These are phyloP conservation scores for Oligia latruncula DNA, from an alignment of 2,888 invertebrate genomes.

Conservation along the genomic window DNA sequence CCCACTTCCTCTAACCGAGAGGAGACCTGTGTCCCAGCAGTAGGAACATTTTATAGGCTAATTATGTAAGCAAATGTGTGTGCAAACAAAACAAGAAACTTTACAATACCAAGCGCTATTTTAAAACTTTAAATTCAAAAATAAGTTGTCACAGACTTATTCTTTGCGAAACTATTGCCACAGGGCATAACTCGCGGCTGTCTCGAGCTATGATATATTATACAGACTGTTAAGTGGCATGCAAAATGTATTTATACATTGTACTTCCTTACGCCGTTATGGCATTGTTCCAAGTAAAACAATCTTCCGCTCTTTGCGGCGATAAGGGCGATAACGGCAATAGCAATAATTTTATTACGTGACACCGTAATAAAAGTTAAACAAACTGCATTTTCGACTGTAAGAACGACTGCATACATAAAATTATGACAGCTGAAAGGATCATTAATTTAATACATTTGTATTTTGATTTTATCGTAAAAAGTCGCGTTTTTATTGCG, in stretches of 20 bases:
- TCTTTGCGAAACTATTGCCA: conserved; percentile 53
- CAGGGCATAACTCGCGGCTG: conserved; percentile 76
- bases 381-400: conserved; percentile 74
- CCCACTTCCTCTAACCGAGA: too few relatives aligned
- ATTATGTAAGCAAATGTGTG: conserved; percentile 4
- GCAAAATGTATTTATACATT: conserved; percentile 89
- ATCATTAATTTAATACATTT: conserved; percentile 56
- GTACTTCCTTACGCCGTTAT: conserved; percentile 88
- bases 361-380: conserved; percentile 81
- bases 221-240: conserved; percentile 88
- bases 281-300: conserved; percentile 88
- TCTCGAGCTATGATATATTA: conserved; percentile 82
- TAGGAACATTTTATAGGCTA: neutral
- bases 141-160: conserved; percentile 50
- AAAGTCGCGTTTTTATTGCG: conserved; percentile 47
- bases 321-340: conserved; percentile 85
- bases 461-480: conserved; percentile 48
- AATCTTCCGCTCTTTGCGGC: conserved; percentile 83
- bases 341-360: conserved; percentile 84
- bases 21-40: neutral
- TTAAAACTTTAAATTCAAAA: conserved; percentile 43
- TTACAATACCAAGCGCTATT: conserved; percentile 20
- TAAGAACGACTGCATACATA: conserved; percentile 56
- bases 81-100: conserved; percentile 14
- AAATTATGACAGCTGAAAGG: conserved; percentile 53